A percentile compares a stretch with the other conserved stretches of the same genome.
Conservation (phyloP, 2,113 vertebrate genomes). For the Chloebia gouldiae region DNA sequence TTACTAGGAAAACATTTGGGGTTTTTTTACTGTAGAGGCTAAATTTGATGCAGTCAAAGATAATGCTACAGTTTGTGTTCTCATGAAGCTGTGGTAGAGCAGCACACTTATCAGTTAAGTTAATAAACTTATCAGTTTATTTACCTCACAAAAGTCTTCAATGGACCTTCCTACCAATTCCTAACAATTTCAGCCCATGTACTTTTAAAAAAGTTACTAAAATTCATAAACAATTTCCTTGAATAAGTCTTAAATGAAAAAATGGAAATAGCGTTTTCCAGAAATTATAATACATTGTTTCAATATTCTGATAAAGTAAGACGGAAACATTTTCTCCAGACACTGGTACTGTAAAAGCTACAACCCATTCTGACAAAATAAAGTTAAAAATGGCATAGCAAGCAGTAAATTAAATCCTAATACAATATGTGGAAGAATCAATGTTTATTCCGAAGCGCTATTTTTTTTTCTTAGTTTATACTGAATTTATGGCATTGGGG, state of each 20-base stretch:
- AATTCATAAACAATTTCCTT: conserved; percentile 2
- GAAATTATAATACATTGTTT: not conserved
- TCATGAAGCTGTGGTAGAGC: not conserved
- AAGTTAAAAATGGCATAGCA: not conserved
- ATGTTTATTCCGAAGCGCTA: not conserved
- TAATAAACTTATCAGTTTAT: not conserved
- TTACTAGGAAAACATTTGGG: not conserved
- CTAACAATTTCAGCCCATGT: not conserved
- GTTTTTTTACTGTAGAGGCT: not conserved
- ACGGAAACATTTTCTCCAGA: conserved; percentile 15
- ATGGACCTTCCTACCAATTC: not conserved
- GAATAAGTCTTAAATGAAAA: not conserved
- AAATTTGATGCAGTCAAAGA: not conserved
- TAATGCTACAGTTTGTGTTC: not conserved
- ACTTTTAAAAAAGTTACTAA: not conserved
- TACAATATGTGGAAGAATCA: not conserved
- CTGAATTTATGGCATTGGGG: not conserved
- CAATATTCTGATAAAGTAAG: not conserved
- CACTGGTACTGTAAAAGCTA: not conserved
- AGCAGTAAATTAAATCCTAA: conserved; percentile 3
- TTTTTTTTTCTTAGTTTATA: not conserved
- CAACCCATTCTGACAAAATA: not conserved
- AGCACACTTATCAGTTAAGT: not conserved
- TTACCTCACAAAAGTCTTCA: not conserved
- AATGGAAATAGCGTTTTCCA: not conserved